A percentile compares a stretch with the other conserved stretches of the same genome.
Evolutionary conservation across 1,140 invertebrate genomes (phyloP).

Genomic region (Anastrepha ludens): DNA sequence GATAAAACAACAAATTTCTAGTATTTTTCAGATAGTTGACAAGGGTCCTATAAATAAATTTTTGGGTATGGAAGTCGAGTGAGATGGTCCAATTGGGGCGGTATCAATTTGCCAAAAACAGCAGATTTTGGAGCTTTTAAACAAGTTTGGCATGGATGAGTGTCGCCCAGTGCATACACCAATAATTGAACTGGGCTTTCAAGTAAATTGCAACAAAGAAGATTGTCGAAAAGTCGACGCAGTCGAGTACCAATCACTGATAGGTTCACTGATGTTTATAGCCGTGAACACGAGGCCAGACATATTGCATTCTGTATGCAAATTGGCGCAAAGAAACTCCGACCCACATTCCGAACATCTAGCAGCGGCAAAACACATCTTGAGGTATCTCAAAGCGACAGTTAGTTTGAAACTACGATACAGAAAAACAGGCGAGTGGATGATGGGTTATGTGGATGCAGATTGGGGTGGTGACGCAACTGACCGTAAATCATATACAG

Average conservation of each 20-base stretch:
- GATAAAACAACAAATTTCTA: background rate
- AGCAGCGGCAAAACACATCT: background rate
- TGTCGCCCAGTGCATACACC: conserved; percentile 28
- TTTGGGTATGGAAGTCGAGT: conserved; percentile 45
- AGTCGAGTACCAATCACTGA: conserved; percentile 40
- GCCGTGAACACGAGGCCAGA: background rate
- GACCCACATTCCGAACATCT: conserved; percentile 43
- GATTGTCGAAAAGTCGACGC: conserved; percentile 12
- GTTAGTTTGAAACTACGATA: background rate
- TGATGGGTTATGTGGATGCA: background rate
- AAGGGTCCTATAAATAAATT: conserved; percentile 28
- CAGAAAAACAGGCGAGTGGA: background rate
- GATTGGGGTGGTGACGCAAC: background rate
- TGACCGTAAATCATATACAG: too few relatives aligned
- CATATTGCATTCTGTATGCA: background rate
- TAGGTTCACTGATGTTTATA: conserved; percentile 37
- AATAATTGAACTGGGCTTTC: conserved; percentile 11
- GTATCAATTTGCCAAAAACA: conserved; percentile 56
- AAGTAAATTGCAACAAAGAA: conserved; percentile 37
- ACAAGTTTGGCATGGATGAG: conserved; percentile 27
- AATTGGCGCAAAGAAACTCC: conserved; percentile 23
- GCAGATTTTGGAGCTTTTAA: conserved; percentile 58
- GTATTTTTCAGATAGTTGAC: conserved; percentile 46
- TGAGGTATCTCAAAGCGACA: background rate
- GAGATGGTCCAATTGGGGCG: conserved; percentile 6